Conservation (phyloP, 2,797 vertebrate genomes). For the Sciurus vulgaris region DNA sequence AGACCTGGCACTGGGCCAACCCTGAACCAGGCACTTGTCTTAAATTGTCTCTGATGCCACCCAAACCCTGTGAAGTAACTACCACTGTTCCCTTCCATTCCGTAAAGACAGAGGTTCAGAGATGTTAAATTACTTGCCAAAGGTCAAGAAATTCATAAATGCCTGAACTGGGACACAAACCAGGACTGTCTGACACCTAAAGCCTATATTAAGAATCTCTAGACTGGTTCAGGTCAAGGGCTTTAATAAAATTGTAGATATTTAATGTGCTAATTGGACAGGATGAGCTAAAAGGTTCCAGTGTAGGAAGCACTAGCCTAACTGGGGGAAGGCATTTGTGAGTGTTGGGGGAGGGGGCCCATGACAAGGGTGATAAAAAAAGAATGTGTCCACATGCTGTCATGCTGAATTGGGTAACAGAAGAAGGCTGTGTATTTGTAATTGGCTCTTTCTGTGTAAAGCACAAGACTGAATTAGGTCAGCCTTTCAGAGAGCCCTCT, state of each 20-base stretch:
- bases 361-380: conserved; percentile 21
- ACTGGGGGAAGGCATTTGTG: neutral
- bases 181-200: conserved; percentile 53
- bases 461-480: conserved; percentile 53
- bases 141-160: conserved; percentile 65
- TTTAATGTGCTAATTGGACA: conserved; percentile 68
- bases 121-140: conserved; percentile 63
- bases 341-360: neutral
- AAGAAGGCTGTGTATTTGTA: conserved; percentile 49
- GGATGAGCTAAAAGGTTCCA: conserved; percentile 12
- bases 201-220: conserved; percentile 62
- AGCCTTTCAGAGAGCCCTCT: conserved; percentile 20
- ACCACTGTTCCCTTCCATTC: conserved; percentile 41
- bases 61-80: conserved; percentile 16
- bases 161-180: conserved; percentile 35
- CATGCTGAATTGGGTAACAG: conserved; percentile 10
- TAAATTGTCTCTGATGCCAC: conserved; percentile 24
- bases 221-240: conserved; percentile 56
- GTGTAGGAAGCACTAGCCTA: neutral
- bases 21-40: neutral
- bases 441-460: conserved; percentile 60
- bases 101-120: conserved; percentile 37
- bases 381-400: neutral
- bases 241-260: conserved; percentile 71
- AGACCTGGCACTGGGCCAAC: neutral